These are phyloP conservation scores for Lycaena phlaeas DNA, from an alignment of 2,888 invertebrate species.

Conservation along the genomic window DNA sequence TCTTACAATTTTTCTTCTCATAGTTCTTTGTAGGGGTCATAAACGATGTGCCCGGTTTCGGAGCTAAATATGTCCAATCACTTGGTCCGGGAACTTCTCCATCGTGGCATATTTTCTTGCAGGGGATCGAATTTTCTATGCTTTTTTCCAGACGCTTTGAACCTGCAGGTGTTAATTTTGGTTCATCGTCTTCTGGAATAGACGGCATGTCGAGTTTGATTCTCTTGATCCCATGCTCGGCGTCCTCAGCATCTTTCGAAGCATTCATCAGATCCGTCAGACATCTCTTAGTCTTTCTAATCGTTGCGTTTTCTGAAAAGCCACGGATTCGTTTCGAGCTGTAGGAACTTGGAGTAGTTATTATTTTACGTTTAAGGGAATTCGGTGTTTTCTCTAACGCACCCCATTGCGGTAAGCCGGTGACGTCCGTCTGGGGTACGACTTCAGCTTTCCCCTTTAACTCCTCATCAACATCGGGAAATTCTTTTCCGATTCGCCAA, in stretches of 20 bases:
- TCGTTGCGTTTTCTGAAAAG: constrained; percentile 17
- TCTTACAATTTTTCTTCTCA: constrained; percentile 31
- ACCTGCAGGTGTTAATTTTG: constrained; percentile 28
- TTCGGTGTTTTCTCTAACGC: constrained; percentile 61
- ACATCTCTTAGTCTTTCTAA: constrained; percentile 47
- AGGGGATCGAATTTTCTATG: constrained; percentile 15
- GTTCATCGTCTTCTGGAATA: constrained; percentile 23
- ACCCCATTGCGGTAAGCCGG: constrained; percentile 36
- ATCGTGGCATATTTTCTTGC: constrained; percentile 24
- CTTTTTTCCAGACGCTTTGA: constrained; percentile 38
- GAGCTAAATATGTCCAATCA: constrained; percentile 35
- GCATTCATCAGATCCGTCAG: constrained; percentile 51
- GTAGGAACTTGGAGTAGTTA: constrained; percentile 28
- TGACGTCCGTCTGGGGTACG: constrained; percentile 30
- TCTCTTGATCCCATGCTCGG: constrained; percentile 29
- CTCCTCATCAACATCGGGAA: constrained; percentile 35
- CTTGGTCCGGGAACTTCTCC: constrained; percentile 15
- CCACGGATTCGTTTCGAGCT: constrained; percentile 26
- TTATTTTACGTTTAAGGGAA: constrained; percentile 48
- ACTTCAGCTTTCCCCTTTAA: constrained; percentile 42
- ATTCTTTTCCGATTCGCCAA: constrained; percentile 78
- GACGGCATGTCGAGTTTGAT: constrained; percentile 27
- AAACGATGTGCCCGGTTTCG: constrained; percentile 38
- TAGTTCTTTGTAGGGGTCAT: constrained; percentile 50
- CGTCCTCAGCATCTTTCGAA: constrained; percentile 30